Evolutionary conservation across 2,113 vertebrate species (phyloP).

Genomic region (Octodon degus): DNA sequence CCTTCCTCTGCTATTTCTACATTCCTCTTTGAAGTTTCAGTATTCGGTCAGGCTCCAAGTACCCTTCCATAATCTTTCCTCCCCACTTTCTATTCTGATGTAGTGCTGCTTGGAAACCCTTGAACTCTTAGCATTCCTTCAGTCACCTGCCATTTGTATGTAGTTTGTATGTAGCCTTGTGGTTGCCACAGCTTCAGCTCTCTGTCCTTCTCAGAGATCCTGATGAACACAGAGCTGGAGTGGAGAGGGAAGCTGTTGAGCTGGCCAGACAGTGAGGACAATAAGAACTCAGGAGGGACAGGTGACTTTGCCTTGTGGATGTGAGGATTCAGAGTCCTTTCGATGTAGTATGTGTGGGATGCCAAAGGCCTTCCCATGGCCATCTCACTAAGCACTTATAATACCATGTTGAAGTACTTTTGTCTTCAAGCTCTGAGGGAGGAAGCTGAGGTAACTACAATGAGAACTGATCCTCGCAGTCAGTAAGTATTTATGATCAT

Average conservation of each 20-base stretch:
- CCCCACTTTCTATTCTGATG: background rate
- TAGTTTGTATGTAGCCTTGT: background rate
- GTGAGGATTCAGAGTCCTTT: background rate
- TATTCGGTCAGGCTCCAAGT: background rate
- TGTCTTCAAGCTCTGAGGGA: background rate
- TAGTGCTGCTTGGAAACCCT: background rate
- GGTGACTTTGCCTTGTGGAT: background rate
- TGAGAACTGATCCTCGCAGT: background rate
- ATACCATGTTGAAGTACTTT: background rate
- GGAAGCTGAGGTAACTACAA: background rate
- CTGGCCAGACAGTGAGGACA: background rate
- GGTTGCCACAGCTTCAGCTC: background rate
- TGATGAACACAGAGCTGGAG: background rate
- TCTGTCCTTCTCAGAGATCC: background rate
- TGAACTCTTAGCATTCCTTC: background rate
- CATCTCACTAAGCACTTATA: background rate
- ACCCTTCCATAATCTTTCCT: background rate
- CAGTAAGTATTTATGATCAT: background rate
- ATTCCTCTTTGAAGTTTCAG: background rate
- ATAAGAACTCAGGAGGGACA: background rate
- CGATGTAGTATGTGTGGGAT: background rate
- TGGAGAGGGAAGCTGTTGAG: background rate
- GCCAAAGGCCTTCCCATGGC: background rate
- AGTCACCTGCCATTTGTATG: background rate
- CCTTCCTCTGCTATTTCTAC: background rate